Evolutionary conservation across 1,140 invertebrate genomes (phyloP).

Genomic region (Hermetia illucens): DNA sequence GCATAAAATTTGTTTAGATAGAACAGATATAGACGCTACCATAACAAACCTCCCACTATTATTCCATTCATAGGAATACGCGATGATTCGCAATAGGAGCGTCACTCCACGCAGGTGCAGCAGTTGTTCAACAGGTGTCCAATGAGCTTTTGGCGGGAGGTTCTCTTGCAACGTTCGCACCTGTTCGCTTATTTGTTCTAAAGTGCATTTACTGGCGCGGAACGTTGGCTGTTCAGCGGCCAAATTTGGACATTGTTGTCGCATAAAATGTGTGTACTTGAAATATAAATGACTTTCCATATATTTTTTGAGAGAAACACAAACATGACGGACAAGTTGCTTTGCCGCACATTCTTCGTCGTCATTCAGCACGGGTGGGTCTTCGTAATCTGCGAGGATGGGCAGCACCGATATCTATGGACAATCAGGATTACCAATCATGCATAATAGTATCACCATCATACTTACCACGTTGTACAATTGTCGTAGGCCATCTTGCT

Average conservation of each 20-base stretch:
- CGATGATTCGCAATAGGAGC: slow-evolving; percentile 72
- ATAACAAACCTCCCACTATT: slow-evolving; percentile 59
- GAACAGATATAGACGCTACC: not conserved
- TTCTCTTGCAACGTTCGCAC: slow-evolving; percentile 67
- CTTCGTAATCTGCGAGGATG: slow-evolving; percentile 57
- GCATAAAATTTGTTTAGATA: slow-evolving; percentile 15
- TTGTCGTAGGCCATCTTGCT: slow-evolving; percentile 80
- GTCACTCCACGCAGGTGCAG: slow-evolving; percentile 70
- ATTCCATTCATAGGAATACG: slow-evolving; percentile 83
- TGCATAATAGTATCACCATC: no score
- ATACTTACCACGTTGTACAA: slow-evolving; percentile 77
- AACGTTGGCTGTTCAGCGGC: slow-evolving; percentile 12
- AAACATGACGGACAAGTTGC: slow-evolving; percentile 88
- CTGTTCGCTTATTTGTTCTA: slow-evolving; percentile 71
- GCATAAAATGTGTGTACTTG: slow-evolving; percentile 65
- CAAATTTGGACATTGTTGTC: slow-evolving; percentile 27
- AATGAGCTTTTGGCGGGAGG: slow-evolving; percentile 59
- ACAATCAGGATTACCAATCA: no score
- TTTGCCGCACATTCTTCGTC: slow-evolving; percentile 84
- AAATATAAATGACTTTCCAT: slow-evolving; percentile 81
- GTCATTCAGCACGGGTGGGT: slow-evolving; percentile 55
- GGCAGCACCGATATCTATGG: no score
- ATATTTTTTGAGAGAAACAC: slow-evolving; percentile 78
- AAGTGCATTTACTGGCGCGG: slow-evolving; percentile 46
- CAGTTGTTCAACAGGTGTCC: slow-evolving; percentile 78